Evolutionary conservation across 1,140 invertebrate genomes (phyloP).

Genomic region (Bombus superbus): DNA sequence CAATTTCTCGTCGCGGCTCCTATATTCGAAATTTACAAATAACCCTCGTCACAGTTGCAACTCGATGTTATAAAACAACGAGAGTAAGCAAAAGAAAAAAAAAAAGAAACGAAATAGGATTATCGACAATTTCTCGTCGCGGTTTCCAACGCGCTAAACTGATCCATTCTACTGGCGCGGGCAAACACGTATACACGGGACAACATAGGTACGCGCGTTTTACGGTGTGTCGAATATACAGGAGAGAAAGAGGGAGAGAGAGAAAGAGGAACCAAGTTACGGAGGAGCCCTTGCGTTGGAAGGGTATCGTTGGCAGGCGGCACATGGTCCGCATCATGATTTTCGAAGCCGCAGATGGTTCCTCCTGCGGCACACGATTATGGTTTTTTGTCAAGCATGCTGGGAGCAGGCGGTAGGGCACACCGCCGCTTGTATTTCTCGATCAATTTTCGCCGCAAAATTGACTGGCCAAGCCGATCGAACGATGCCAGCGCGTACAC

Average conservation of each 20-base stretch:
- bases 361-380: conserved; percentile 74
- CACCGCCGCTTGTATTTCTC: conserved; percentile 45
- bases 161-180: background rate
- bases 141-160: conserved; percentile 12
- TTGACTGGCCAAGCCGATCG: conserved; percentile 30
- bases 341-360: conserved; percentile 76
- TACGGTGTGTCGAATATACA: background rate
- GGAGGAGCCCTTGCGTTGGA: conserved; percentile 47
- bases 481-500: background rate
- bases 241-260: background rate
- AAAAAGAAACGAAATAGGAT: conserved; percentile 18
- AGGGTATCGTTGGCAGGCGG: conserved; percentile 67
- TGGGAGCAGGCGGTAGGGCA: conserved; percentile 68
- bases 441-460: conserved; percentile 63
- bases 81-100: background rate
- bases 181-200: background rate
- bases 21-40: no score
- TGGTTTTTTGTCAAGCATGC: conserved; percentile 68
- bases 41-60: no score
- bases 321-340: conserved; percentile 73
- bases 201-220: background rate
- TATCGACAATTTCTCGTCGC: conserved; percentile 41
- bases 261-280: conserved; percentile 31
- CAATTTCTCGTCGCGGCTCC: no score
- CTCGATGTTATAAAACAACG: no score